phyloP scores from a whole-genome alignment of 2,888 invertebrate species.

The Polia nebulosa region DNA sequence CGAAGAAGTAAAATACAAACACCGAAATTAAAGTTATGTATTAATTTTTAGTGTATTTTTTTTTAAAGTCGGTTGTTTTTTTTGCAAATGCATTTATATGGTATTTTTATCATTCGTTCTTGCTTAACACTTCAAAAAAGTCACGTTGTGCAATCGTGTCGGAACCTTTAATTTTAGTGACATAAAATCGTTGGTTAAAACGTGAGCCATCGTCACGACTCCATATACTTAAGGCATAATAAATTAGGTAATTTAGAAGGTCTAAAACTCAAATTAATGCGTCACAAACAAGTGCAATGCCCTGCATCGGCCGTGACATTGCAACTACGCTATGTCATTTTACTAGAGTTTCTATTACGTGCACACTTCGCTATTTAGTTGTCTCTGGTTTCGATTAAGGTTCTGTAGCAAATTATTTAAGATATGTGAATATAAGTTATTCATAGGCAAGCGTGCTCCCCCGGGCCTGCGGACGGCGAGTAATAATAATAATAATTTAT shows the following conservation, averaged over 20 bases:
- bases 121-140: not conserved
- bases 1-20: too few relatives aligned
- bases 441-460: too few relatives aligned
- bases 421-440: too few relatives aligned
- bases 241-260: not conserved
- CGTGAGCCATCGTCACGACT: not conserved
- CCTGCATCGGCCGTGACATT: slow-evolving; percentile 55
- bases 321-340: slow-evolving; percentile 12
- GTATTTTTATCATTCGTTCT: not conserved
- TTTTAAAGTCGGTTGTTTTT: too few relatives aligned
- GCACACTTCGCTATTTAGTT: not conserved
- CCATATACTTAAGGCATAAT: not conserved
- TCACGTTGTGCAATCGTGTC: not conserved
- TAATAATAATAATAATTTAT: too few relatives aligned
- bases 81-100: not conserved
- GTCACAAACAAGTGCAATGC: slow-evolving; percentile 41
- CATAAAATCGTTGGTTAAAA: not conserved
- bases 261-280: not conserved
- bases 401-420: slow-evolving; percentile 9
- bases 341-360: slow-evolving; percentile 46
- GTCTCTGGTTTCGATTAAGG: slow-evolving; percentile 1
- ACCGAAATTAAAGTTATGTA: too few relatives aligned
- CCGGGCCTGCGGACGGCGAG: too few relatives aligned
- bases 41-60: too few relatives aligned
- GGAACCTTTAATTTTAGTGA: not conserved